Conservation (phyloP, 2,797 vertebrate species). For the Lophura swinhoii region DNA sequence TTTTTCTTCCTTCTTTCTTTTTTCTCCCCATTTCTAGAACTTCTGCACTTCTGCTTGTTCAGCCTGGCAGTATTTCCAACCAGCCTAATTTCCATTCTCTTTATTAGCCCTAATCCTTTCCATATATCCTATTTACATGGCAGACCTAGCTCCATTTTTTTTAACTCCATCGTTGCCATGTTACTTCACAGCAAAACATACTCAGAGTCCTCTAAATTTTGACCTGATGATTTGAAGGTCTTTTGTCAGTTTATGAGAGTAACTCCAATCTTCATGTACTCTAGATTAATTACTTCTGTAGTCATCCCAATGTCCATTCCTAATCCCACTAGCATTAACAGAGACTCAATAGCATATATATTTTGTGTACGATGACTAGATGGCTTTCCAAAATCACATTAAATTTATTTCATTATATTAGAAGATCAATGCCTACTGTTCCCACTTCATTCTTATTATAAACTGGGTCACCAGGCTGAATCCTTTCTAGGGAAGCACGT, state of each 20-base stretch:
- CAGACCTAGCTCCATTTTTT: background rate
- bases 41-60: background rate
- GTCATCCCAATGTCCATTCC: background rate
- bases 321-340: background rate
- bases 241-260: background rate
- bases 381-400: conserved; percentile 32
- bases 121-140: background rate
- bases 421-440: conserved; percentile 10
- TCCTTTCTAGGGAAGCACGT: background rate
- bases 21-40: background rate
- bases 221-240: background rate
- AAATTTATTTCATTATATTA: conserved; percentile 52
- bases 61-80: background rate
- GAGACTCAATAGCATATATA: background rate
- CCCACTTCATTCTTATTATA: conserved; percentile 27
- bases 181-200: background rate
- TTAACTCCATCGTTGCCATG: background rate
- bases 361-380: background rate
- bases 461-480: background rate
- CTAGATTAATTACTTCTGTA: background rate
- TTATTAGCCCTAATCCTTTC: background rate
- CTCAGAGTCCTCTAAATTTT: background rate
- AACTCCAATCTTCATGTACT: background rate
- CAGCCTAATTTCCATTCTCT: background rate
- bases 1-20: background rate